Base-by-base conservation (phyloP, 2,113 vertebrate species). In the Neolamprologus caudopunctatus region DNA sequence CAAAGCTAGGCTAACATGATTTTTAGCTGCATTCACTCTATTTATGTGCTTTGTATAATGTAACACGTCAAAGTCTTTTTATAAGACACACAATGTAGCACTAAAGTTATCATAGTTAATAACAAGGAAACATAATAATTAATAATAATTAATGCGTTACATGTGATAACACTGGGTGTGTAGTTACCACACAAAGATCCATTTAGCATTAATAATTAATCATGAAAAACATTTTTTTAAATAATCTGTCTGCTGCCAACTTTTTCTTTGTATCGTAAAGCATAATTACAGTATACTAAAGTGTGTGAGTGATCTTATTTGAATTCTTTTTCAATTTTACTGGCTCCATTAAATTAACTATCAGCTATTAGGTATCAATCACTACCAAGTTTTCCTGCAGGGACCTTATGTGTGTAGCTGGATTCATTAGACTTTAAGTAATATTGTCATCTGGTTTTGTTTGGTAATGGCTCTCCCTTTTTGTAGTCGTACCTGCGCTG, bases 401-500 rank as follows among this genome's bases (percentile, higher is more conserved):
- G 24, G 73, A 13, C 1, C 26, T 5, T n/a, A 50, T 31, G 17
- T 78, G 14, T 31, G 26, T 31, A 19, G 26, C 26, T 78, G 73
- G 73, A 78, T 26, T 63, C 6, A 12, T 63, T 63, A 63, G 58
- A 63, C 6, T 19, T 78, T 31, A 19, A 50, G 7, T 78, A 51
- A 31, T 51, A 51, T 78, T 47, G 21, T 78, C 45, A 12, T 66
- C 21, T 75, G 16, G 14, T 51, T 19, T 51, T 26, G 14, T 14
- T 82, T 28, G 19, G 40, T 17, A 45, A 26, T n/a, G 37, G 24
- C 8, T 7, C 0, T 16, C 17, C 26, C 17, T 33, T 11, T 33
- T 21, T 21, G 5, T 37, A 51, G 50, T 55, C 10, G 6, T 71
- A 95, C 94, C 91, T 86, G 68, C 7, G 7, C 19, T 81, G 16